Evolutionary conservation across 2,113 vertebrate genomes (phyloP), one percentile per base, ranked within the genome.

Genomic region (Euleptes europaea): DNA sequence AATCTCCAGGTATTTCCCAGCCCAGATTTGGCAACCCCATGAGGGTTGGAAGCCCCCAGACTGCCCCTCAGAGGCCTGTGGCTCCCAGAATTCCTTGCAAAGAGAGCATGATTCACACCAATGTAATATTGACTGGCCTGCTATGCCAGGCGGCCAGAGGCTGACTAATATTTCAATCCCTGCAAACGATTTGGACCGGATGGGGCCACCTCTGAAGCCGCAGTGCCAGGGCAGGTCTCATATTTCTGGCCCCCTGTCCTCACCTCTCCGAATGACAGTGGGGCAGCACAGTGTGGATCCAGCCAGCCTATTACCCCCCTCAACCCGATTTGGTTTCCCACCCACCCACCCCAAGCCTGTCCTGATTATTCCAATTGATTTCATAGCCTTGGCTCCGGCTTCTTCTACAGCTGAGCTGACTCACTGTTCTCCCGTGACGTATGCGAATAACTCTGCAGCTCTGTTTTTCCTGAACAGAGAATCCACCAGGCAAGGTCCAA

Each of bases 381-480:
- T 84, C 84, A 63, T 70, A 76, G 89, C 86, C 82, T 54, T 1
- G n/a, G 90, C 91, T 90, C 84, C 85, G 0, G 82, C 44, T 47
- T 70, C 54, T 44, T 51, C 91, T 86, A 89, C 82, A 70, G 1
- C 40, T 1, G 81, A 81, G 89, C 88, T 94, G 93, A 95, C 85
- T 95, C 93, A 93, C 0, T 0, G 1, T 0, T 51, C 69, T 23
- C 90, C 79, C 33, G 66, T 2, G 13, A 77, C 26, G 71, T 19
- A 3, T 80, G 76, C 15, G 69, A 66, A 0, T 2, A 72, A 70
- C 78, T 89, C 90, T 83, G 79, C 81, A 42, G 81, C 70, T 23
- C 80, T 72, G 80, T n/a, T 44, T 15, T 51, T 63, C 28, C 31
- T 14, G 15, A 35, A 2, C 70, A 66, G 19, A 44, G 12, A 67